Evolutionary conservation across 2,113 vertebrate species (phyloP).

Genomic region (Sylvilagus bachmani): DNA sequence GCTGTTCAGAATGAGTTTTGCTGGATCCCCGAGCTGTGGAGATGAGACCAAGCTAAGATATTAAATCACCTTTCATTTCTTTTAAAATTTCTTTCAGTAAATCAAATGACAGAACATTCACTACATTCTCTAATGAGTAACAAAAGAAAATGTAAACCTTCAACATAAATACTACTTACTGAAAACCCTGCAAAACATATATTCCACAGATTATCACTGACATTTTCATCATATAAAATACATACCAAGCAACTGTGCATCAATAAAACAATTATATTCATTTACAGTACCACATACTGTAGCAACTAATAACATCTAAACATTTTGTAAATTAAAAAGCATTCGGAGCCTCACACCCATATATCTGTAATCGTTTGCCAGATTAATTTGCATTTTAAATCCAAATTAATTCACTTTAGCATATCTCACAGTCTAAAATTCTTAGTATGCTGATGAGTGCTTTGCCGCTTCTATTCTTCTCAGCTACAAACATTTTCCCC

Average conservation of each 20-base stretch:
- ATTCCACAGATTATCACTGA: conserved; percentile 86
- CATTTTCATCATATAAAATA: conserved; percentile 87
- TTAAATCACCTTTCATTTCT: conserved; percentile 99
- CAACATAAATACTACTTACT: conserved; percentile 94
- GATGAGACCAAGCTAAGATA: conserved; percentile 99
- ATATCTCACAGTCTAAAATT: conserved; percentile 96
- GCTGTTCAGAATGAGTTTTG: conserved; percentile 99
- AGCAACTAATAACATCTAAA: conserved; percentile 93
- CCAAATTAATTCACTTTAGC: conserved; percentile 99
- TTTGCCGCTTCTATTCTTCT: conserved; percentile 92
- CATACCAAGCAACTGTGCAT: conserved; percentile 86
- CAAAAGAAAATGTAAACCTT: conserved; percentile 94
- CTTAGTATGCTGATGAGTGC: conserved; percentile 98
- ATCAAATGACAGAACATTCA: conserved; percentile 96
- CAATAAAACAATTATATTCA: conserved; percentile 92
- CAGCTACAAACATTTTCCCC: conserved; percentile 93
- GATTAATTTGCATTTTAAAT: conserved; percentile 99
- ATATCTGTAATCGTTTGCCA: conserved; percentile 95
- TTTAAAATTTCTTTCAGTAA: conserved; percentile 98
- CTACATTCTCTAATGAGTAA: conserved; percentile 94
- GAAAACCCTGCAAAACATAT: conserved; percentile 87
- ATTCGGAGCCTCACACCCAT: conserved; percentile 92
- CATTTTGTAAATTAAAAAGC: conserved; percentile 93
- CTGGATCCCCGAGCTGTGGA: conserved; percentile 96
- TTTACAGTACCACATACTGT: conserved; percentile 87